phyloP scores from a whole-genome alignment of 2,888 invertebrate species.

The Nycteola revayana region DNA sequence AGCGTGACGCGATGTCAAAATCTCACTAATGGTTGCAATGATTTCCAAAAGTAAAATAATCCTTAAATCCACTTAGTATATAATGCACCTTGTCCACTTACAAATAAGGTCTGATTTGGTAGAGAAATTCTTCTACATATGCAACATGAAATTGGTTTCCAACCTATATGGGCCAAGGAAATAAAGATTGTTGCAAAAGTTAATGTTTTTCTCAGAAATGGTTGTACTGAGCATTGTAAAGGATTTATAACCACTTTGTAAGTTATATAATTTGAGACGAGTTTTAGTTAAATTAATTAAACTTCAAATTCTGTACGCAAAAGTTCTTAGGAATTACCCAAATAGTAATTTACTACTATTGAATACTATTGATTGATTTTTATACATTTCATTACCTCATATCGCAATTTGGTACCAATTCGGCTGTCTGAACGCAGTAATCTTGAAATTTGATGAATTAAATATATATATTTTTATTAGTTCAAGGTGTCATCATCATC shows the following conservation, averaged over 20 bases:
- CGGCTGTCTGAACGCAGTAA: no score
- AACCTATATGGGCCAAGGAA: constrained; percentile 27
- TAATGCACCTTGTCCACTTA: background rate
- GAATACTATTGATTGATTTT: no score
- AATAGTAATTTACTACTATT: no score
- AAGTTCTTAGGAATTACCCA: no score
- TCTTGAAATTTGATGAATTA: no score
- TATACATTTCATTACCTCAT: no score
- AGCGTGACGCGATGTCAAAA: constrained; percentile 62
- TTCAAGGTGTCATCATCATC: no score
- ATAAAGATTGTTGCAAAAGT: constrained; percentile 17
- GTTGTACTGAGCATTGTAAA: constrained; percentile 14
- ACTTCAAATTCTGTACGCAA: no score
- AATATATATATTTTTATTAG: no score
- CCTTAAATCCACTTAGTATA: background rate
- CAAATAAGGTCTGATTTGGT: background rate
- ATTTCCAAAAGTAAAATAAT: constrained; percentile 28
- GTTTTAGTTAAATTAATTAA: no score
- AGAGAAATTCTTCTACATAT: background rate
- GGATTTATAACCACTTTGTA: constrained; percentile 7
- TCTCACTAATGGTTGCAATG: constrained; percentile 56
- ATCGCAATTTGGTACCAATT: no score
- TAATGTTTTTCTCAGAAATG: constrained; percentile 26
- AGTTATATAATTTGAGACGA: no score
- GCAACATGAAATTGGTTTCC: constrained; percentile 4